These are phyloP conservation scores for Penaeus monodon DNA, from an alignment of 2,888 invertebrate species.

Conservation along the genomic window DNA sequence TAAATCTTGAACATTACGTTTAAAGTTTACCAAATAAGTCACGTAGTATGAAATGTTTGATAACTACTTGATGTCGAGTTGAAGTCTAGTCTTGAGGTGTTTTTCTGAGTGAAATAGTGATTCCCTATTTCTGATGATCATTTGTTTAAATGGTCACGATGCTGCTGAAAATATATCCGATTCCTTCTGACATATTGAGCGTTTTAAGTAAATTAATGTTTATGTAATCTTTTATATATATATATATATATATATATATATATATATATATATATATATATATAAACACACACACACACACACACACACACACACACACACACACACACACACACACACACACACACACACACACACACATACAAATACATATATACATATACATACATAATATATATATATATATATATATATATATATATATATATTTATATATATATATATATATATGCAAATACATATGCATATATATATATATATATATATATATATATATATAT, in stretches of 20 bases:
- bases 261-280: too few species aligned
- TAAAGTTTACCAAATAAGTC: too few species aligned
- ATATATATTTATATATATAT: neutral
- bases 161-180: too few species aligned
- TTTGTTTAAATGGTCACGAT: too few species aligned
- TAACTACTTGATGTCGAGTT: too few species aligned
- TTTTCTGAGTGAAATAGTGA: neutral
- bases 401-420: neutral
- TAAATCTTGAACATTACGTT: too few species aligned
- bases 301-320: neutral
- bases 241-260: too few species aligned
- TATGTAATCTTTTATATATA: too few species aligned
- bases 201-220: too few species aligned
- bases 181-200: too few species aligned
- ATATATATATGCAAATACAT: neutral
- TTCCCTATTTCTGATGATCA: slow-evolving; percentile 7
- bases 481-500: slow-evolving; percentile 9
- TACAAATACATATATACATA: neutral
- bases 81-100: too few species aligned
- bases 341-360: neutral
- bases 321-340: neutral
- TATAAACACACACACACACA: neutral
- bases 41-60: too few species aligned
- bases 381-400: neutral
- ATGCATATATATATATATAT: neutral